Evolutionary conservation across 2,113 vertebrate species (phyloP).

Genomic region (Neolamprologus caudopunctatus): DNA sequence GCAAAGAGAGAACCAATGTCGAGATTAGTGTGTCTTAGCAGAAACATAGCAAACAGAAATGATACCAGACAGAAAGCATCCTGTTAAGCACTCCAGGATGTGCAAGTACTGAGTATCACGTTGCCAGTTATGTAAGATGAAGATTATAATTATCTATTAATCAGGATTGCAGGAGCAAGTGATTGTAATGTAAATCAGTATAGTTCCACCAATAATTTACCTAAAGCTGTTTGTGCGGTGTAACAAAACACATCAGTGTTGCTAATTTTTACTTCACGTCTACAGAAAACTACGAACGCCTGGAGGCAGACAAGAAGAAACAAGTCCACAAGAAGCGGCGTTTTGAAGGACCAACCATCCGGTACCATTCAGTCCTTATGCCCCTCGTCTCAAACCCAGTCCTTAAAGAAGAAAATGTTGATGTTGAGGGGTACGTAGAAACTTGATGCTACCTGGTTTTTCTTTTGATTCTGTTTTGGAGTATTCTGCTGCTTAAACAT

Average conservation of each 20-base stretch:
- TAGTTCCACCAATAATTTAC: not conserved
- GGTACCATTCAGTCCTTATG: constrained; percentile 89
- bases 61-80: not conserved
- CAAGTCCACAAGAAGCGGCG: constrained; percentile 90
- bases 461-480: not conserved
- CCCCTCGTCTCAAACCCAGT: constrained; percentile 77
- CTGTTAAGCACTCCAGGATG: not conserved
- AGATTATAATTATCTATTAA: not conserved
- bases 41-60: not conserved
- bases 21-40: not conserved
- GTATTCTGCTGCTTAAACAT: not conserved
- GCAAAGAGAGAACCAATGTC: not conserved
- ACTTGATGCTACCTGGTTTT: not conserved
- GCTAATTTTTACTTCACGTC: not conserved
- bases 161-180: not conserved
- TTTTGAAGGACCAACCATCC: constrained; percentile 85
- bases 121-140: not conserved
- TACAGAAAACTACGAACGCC: constrained; percentile 91
- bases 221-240: not conserved
- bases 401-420: constrained; percentile 89
- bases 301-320: constrained; percentile 96
- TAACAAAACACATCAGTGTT: not conserved
- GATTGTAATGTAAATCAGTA: not conserved
- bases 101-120: not conserved
- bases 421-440: constrained; percentile 84